A percentile compares a stretch with the other conserved stretches of the same genome.
phyloP scores from a whole-genome alignment of 2,113 vertebrate genomes.

The Callithrix jacchus region DNA sequence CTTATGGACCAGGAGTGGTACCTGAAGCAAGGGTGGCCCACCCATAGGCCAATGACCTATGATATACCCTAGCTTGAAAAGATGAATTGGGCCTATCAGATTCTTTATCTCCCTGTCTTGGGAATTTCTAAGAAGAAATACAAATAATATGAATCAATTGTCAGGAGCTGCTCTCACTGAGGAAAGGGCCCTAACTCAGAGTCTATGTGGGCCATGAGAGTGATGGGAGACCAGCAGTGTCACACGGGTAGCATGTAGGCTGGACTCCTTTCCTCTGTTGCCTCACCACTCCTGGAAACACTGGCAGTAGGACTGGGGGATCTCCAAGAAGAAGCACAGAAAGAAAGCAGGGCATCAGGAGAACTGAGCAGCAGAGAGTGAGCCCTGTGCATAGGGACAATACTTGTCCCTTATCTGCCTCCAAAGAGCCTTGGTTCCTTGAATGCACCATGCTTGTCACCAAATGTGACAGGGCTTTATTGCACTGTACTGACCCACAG shows the following conservation, averaged over 20 bases:
- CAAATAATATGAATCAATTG: not conserved
- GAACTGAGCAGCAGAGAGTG: not conserved
- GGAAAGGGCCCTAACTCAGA: not conserved
- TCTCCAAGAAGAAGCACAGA: not conserved
- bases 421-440: not conserved
- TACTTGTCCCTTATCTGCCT: not conserved
- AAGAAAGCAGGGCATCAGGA: not conserved
- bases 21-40: not conserved
- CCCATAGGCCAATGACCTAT: not conserved
- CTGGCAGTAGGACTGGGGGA: not conserved
- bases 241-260: not conserved
- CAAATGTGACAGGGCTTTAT: not conserved
- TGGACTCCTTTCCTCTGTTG: not conserved
- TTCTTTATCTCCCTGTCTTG: not conserved
- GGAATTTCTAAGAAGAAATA: not conserved
- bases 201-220: not conserved
- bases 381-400: fast-evolving
- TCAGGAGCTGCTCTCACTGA: not conserved
- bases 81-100: not conserved
- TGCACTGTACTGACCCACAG: not conserved
- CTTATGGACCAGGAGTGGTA: not conserved
- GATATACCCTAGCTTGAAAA: not conserved
- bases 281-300: not conserved
- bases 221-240: not conserved
- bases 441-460: too few species aligned